Evolutionary conservation across 2,113 vertebrate species (phyloP).

Genomic region (Chrysochloris asiatica): DNA sequence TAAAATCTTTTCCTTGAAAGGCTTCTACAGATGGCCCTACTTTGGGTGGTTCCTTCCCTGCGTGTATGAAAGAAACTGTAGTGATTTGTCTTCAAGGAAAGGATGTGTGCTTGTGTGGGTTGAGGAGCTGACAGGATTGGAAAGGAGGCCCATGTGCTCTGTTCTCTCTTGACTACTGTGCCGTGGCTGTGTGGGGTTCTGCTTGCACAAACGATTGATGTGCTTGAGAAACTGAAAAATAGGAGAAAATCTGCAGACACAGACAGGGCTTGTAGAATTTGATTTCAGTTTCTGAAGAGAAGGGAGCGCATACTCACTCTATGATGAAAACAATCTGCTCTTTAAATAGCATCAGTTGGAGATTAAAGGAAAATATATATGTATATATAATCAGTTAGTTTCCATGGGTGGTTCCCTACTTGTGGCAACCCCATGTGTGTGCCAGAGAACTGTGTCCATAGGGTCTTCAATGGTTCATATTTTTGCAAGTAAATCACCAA

Average conservation of each 20-base stretch:
- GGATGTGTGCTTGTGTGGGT: background rate
- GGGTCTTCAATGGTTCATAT: background rate
- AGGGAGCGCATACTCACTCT: slow-evolving; percentile 2
- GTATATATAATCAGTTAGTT: background rate
- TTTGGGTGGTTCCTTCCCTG: background rate
- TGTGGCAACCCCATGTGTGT: background rate
- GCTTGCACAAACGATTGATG: background rate
- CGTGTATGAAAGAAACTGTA: background rate
- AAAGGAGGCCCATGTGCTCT: background rate
- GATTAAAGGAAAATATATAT: slow-evolving; percentile 21
- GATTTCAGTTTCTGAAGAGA: slow-evolving; percentile 35
- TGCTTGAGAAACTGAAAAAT: slow-evolving; percentile 56
- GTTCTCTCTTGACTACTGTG: background rate
- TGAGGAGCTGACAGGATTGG: background rate
- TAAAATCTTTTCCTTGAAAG: slow-evolving; percentile 18
- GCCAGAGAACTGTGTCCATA: background rate
- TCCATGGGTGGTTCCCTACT: background rate
- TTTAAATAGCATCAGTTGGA: background rate
- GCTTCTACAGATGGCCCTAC: background rate
- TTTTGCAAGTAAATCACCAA: background rate
- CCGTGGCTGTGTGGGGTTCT: background rate
- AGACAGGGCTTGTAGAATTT: slow-evolving; percentile 14
- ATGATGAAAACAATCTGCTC: slow-evolving; percentile 10
- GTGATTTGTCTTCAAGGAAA: background rate
- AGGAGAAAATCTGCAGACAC: slow-evolving; percentile 55